phyloP scores from a whole-genome alignment of 2,113 vertebrate genomes.

The Sialia sialis region DNA sequence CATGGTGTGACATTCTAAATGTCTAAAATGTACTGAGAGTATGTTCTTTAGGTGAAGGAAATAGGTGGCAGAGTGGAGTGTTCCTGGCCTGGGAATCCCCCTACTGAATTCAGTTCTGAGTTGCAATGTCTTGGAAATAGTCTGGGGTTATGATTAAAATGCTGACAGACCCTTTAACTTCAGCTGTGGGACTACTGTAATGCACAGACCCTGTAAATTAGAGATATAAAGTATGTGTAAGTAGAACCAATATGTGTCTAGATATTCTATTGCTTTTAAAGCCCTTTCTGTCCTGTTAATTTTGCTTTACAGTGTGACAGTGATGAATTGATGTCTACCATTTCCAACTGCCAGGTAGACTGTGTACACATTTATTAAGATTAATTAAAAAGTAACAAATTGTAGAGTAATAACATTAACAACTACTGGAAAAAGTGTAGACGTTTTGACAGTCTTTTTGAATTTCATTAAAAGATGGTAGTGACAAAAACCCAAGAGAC shows the following conservation, averaged over 20 bases:
- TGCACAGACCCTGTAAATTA: constrained; percentile 16
- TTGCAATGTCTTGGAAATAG: neutral
- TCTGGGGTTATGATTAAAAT: constrained; percentile 6
- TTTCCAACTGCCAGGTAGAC: constrained; percentile 68
- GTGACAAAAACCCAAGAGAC: constrained; percentile 97
- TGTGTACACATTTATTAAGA: constrained; percentile 81
- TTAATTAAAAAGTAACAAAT: constrained; percentile 88
- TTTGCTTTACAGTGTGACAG: constrained; percentile 57
- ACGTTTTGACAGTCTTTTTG: constrained; percentile 92
- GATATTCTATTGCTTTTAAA: constrained; percentile 12
- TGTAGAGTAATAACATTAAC: constrained; percentile 86
- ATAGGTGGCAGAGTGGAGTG: neutral
- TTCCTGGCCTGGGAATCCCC: neutral
- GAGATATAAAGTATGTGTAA: constrained; percentile 40
- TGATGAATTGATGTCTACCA: constrained; percentile 58
- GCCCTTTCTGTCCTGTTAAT: constrained; percentile 60
- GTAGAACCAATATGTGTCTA: constrained; percentile 57
- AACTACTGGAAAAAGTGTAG: constrained; percentile 86
- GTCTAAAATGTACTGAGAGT: neutral
- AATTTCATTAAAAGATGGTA: constrained; percentile 98
- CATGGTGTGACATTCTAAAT: neutral
- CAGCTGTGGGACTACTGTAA: neutral
- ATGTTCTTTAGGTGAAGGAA: constrained; percentile 9
- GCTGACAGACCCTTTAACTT: constrained; percentile 6
- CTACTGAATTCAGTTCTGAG: neutral